Base-by-base conservation (phyloP, 2,797 vertebrate species). In the Todus mexicanus region DNA sequence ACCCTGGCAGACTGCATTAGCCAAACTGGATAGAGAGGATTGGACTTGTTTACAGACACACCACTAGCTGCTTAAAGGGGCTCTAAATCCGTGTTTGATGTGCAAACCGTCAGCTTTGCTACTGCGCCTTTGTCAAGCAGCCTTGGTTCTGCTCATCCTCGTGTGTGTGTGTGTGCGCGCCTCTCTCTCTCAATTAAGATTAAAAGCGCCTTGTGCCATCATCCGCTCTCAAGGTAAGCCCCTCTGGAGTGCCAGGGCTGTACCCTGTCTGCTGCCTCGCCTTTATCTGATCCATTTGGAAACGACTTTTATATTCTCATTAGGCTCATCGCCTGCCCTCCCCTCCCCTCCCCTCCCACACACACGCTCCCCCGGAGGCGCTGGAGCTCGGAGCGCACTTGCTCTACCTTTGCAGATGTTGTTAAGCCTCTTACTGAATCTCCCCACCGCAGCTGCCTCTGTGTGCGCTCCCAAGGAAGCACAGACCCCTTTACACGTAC, bases 1-100 rank as follows among this genome's bases (percentile, higher is more conserved):
- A 96, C 97, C 97, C 98, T 96, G 96, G 97, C 98, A 98, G 98
- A 97, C 97, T 97, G 97, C 97, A 98, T 98, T 98, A 98, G 97
- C 98, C 97, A 96, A 98, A 97, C 97, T 95, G 97, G 97, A 98
- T 98, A 92, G 98, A 98, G 97, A 96, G 97, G 98, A 98, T 98
- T 98, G 98, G 97, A 97, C 97, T 98, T 98, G 98, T 98, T 98
- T 98, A 98, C 98, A 98, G 98, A 98, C 98, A 97, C 91, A 81
- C 96, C 96, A 84, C 92, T 94, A 98, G 98, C 97, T 82, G 97
- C 98, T 98, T 98, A 98, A 92, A 97, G 97, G 96, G 97, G 97
- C 97, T 97, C 97, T 98, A 98, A 98, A 98, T 98, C 98, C 97
- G 91, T 95, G 97, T 97, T 97, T 98, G 98, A 98, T 98, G 97